These are phyloP conservation scores for Vidua chalybeata DNA, from an alignment of 2,113 vertebrate genomes.

Conservation along the genomic window DNA sequence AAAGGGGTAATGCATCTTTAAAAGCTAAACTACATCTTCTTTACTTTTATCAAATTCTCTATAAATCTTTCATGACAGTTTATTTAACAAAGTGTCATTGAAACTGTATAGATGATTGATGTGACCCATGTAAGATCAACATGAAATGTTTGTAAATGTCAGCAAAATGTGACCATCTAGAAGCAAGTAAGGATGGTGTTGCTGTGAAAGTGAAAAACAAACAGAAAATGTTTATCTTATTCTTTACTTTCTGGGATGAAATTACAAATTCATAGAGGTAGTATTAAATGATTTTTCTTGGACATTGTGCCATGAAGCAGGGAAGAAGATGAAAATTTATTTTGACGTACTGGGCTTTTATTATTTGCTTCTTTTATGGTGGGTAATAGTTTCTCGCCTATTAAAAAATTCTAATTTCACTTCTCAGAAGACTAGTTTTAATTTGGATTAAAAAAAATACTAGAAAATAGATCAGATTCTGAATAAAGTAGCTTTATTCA, in stretches of 20 bases:
- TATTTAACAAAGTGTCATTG: conserved; percentile 86
- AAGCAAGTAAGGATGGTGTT: conserved; percentile 71
- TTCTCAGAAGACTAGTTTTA: neutral
- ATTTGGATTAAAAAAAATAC: neutral
- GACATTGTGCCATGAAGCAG: neutral
- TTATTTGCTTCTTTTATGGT: neutral
- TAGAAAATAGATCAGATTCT: neutral
- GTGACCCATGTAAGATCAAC: conserved; percentile 80
- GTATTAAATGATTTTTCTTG: conserved; percentile 63
- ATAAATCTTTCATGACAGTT: conserved; percentile 87
- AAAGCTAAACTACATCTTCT: conserved; percentile 82
- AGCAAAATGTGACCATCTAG: conserved; percentile 81
- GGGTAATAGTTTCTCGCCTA: neutral
- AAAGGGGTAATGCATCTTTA: conserved; percentile 79
- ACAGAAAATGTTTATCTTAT: conserved; percentile 77
- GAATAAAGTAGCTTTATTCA: neutral
- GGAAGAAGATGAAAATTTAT: conserved; percentile 22
- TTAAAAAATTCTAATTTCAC: neutral
- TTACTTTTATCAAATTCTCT: conserved; percentile 86
- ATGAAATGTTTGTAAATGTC: conserved; percentile 86
- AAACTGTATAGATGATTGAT: conserved; percentile 84
- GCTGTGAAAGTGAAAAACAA: conserved; percentile 75
- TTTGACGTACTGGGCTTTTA: conserved; percentile 35
- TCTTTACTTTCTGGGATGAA: conserved; percentile 66
- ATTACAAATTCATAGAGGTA: conserved; percentile 73